Evolutionary conservation across 2,113 vertebrate species (phyloP).

Genomic region (Calidris pugnax): DNA sequence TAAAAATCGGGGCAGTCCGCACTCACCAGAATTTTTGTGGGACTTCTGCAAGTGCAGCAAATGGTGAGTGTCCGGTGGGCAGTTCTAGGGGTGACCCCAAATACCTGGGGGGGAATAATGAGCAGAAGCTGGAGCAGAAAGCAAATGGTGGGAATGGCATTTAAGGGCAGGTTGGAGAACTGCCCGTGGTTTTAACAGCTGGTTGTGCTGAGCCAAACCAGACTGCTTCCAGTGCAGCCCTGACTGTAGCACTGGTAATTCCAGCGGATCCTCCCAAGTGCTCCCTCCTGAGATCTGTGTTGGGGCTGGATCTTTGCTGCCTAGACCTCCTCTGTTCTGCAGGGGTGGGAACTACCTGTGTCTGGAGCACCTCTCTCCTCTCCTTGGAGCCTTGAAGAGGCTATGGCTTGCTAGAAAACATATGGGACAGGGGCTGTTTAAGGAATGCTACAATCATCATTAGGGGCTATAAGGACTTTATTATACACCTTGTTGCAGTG

Average conservation of each 20-base stretch:
- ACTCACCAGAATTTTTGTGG: not conserved
- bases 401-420: not conserved
- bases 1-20: not conserved
- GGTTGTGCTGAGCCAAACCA: not conserved
- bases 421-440: not conserved
- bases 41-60: not conserved
- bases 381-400: not conserved
- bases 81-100: not conserved
- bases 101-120: not conserved
- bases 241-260: not conserved
- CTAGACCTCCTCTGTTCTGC: not conserved
- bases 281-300: not conserved
- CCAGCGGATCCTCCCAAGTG: not conserved
- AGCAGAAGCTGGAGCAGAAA: not conserved
- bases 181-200: not conserved
- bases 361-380: not conserved
- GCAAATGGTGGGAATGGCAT: not conserved
- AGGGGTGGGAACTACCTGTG: not conserved
- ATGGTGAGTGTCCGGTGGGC: accelerated
- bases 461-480: not conserved
- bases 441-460: not conserved
- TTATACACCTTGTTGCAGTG: not conserved
- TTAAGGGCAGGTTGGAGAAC: not conserved
- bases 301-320: not conserved
- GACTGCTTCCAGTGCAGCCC: not conserved